Evolutionary conservation across 2,888 invertebrate species (phyloP).

Genomic region (Cylloceria caligata): DNA sequence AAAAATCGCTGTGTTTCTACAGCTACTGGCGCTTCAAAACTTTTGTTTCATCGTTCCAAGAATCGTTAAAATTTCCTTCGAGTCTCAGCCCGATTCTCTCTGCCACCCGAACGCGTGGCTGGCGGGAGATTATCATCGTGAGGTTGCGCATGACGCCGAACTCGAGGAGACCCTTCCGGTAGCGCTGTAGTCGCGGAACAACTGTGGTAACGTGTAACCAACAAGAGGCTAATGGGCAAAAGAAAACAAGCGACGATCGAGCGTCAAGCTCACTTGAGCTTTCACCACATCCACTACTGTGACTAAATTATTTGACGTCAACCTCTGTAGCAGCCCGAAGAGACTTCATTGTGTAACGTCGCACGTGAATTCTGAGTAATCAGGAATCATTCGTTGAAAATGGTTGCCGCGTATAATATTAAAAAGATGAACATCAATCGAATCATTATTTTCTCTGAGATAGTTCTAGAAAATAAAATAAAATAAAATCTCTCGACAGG

Average conservation of each 20-base stretch:
- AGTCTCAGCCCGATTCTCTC: slow-evolving; percentile 7
- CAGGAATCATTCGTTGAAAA: not conserved
- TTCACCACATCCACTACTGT: too few relatives aligned
- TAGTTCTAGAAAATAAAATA: not conserved
- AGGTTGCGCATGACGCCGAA: slow-evolving; percentile 39
- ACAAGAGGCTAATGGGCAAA: slow-evolving; percentile 43
- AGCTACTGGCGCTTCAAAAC: too few relatives aligned
- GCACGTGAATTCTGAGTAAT: too few relatives aligned
- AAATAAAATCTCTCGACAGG: not conserved
- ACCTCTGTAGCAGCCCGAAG: too few relatives aligned
- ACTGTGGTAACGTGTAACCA: not conserved
- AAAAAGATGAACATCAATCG: not conserved
- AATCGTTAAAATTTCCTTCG: too few relatives aligned
- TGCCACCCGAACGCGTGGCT: not conserved
- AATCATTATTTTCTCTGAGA: not conserved
- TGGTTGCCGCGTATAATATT: not conserved
- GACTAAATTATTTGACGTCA: too few relatives aligned
- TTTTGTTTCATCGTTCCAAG: slow-evolving; percentile 3
- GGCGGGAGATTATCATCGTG: too few relatives aligned
- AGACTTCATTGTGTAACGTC: too few relatives aligned
- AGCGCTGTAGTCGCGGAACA: not conserved
- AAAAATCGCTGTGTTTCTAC: too few relatives aligned
- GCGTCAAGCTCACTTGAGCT: slow-evolving; percentile 13
- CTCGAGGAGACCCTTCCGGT: slow-evolving; percentile 44
- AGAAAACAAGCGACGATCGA: slow-evolving; percentile 39